These are phyloP conservation scores for Trochalopteron elliotii DNA, from an alignment of 2,113 vertebrate species.

Conservation along the genomic window DNA sequence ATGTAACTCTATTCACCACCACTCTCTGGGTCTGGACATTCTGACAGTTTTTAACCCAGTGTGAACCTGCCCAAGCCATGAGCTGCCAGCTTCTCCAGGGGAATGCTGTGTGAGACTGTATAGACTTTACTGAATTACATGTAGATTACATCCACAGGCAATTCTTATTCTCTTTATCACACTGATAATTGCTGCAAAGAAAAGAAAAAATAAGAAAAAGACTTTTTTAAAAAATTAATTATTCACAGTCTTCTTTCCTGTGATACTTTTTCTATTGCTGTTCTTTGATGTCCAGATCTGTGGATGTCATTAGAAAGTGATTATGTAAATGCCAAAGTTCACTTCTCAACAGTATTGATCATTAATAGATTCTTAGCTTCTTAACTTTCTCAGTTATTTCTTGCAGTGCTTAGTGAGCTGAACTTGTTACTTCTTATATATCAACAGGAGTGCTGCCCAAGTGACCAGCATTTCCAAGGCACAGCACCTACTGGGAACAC, in stretches of 20 bases:
- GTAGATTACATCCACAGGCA: neutral
- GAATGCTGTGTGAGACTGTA: neutral
- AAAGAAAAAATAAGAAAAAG: neutral
- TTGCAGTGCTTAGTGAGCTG: neutral
- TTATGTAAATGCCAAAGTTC: neutral
- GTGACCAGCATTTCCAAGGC: neutral
- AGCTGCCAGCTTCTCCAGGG: neutral
- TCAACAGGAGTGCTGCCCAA: neutral
- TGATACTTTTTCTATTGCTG: neutral
- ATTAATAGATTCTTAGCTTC: neutral
- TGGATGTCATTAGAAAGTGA: neutral
- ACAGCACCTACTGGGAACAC: neutral
- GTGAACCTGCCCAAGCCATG: no score
- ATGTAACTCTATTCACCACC: neutral
- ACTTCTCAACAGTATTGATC: neutral
- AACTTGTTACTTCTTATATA: neutral
- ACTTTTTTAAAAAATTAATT: rapidly evolving
- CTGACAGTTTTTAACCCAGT: neutral
- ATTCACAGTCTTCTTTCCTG: neutral
- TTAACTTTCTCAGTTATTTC: neutral
- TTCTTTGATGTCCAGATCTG: neutral
- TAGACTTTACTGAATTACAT: neutral
- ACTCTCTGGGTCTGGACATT: neutral
- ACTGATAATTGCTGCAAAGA: neutral
- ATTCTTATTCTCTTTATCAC: neutral